Evolutionary conservation across 2,888 invertebrate genomes (phyloP), one percentile per base, ranked within the genome.

Genomic region (Nematopogon swammerdamellus): DNA sequence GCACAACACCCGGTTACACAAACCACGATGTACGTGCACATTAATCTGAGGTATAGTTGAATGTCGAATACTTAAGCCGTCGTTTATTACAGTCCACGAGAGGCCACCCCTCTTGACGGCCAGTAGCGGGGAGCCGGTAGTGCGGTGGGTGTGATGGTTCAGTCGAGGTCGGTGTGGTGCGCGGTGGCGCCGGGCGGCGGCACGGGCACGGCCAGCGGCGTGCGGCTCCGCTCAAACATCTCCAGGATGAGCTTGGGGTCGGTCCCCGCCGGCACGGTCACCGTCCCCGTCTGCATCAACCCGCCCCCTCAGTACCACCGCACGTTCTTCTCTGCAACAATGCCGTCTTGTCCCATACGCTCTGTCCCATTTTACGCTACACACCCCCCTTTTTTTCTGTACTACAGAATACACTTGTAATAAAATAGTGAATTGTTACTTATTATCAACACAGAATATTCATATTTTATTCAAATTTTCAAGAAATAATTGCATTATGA

Each of bases 221-320:
- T 61, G 45, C 80, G 69, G 55, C 75, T 77, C 17, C 79, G 72
- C 69, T 80, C 80, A 72, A 80, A 80, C 80, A 80, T 80, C 72
- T 80, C 80, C 57, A 80, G 71, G 59, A 80, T 80, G 60, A 77
- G 72, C 69, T 80, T 80, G 59, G 80, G 80, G 65, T 80, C 80
- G 51, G 80, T 80, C 55, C 80, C 80, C 63, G 79, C 79, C 55
- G 80, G 80, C 51, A 80, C 80, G 57, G 80, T 80, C 65, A 80
- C 72, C 56, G 80, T 80, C 59, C 80, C 80, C 70, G 80, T 80
- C 80, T 80, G 73, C 4, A 46, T 3, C 18, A 3, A 16, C 19
- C 19, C 6, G 56, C 58, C 56, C 57, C 51, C 59, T 71, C 58
- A 76, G 69, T 77, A 79, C 79, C 77, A 77, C 46, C 67, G 63